Percentiles rank a stretch among this genome's conserved stretches.
Evolutionary conservation across 2,113 vertebrate species (phyloP).

Genomic region (Cricetomys ansorgei): DNA sequence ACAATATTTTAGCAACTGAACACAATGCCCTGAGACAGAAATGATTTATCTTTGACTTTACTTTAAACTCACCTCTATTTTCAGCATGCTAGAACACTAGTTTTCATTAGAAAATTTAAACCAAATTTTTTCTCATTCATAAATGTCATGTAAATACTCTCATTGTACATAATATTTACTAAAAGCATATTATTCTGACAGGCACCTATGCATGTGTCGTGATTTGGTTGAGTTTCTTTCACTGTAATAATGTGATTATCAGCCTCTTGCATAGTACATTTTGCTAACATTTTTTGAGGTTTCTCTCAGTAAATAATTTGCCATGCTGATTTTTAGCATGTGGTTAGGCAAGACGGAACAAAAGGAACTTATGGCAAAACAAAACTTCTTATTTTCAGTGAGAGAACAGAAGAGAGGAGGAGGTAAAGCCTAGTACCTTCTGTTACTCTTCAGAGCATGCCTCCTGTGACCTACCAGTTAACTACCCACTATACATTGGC

Average conservation of each 20-base stretch:
- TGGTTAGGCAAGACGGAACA: neutral
- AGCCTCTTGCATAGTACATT: neutral
- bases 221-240: too few relatives aligned
- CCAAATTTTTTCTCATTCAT: neutral
- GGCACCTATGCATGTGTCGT: neutral
- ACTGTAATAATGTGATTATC: neutral
- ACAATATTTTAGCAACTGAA: neutral
- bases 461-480: too few relatives aligned
- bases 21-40: neutral
- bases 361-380: too few relatives aligned
- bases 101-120: neutral
- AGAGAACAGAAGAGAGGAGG: neutral
- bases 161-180: neutral
- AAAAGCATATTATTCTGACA: neutral
- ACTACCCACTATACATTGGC: accelerated
- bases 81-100: neutral
- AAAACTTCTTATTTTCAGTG: neutral
- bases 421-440: accelerated
- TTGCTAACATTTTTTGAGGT: neutral
- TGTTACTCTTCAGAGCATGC: neutral
- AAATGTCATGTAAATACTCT: neutral
- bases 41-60: neutral
- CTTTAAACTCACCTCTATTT: neutral
- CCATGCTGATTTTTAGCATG: accelerated
- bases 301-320: neutral